Evolutionary conservation across 2,797 vertebrate genomes (phyloP).

Genomic region (Anomalospiza imberbis): DNA sequence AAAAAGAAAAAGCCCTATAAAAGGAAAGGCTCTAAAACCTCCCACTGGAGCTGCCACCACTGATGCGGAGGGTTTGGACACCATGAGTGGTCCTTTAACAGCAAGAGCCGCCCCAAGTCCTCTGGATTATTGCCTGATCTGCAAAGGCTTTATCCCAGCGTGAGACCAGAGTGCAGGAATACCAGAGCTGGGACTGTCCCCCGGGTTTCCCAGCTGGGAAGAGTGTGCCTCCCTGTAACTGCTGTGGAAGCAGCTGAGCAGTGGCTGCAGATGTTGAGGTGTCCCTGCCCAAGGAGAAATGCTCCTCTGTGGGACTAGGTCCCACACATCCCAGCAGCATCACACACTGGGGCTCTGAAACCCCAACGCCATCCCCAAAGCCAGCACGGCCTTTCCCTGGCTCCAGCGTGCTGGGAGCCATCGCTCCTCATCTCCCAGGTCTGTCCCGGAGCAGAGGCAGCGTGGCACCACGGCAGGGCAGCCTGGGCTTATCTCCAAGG

Average conservation of each 20-base stretch:
- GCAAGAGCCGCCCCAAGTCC: neutral
- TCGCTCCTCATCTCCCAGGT: rapidly evolving
- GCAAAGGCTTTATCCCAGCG: neutral
- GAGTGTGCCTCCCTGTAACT: neutral
- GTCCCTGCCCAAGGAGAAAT: neutral
- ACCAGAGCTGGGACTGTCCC: neutral
- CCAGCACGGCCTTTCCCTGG: rapidly evolving
- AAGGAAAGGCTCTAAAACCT: conserved; percentile 13
- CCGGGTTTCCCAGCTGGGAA: neutral
- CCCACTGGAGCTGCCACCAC: neutral
- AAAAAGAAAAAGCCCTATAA: conserved; percentile 19
- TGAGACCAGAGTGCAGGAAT: neutral
- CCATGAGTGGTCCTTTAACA: neutral
- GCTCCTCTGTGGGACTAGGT: neutral
- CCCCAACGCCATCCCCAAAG: neutral
- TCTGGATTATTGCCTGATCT: neutral
- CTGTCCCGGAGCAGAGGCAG: neutral
- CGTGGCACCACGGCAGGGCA: neutral
- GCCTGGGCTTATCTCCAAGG: conserved; percentile 26
- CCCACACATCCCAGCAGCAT: neutral
- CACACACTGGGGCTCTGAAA: rapidly evolving
- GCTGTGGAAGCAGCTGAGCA: neutral
- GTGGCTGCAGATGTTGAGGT: neutral
- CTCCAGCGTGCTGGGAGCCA: rapidly evolving
- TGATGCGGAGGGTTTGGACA: neutral